phyloP scores from a whole-genome alignment of 2,113 vertebrate species.

The Pantherophis guttatus region DNA sequence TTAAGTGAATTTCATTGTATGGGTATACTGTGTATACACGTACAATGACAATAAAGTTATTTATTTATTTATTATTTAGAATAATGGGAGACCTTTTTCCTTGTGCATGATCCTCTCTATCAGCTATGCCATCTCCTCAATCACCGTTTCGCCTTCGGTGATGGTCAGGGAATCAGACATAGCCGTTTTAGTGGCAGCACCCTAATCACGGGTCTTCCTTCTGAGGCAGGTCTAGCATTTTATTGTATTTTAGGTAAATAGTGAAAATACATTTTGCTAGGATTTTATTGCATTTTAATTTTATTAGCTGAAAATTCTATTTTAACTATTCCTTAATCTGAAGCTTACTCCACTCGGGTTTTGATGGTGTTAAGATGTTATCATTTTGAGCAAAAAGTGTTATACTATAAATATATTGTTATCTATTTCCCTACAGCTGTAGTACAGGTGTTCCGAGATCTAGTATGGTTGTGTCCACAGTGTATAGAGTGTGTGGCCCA shows the following conservation, averaged over 20 bases:
- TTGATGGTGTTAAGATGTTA: background rate
- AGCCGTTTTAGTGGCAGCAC: background rate
- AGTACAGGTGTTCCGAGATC: conserved; percentile 87
- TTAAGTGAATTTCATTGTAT: too few relatives aligned
- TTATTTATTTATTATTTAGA: background rate
- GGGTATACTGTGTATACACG: too few relatives aligned
- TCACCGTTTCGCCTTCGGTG: background rate
- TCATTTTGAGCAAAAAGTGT: background rate
- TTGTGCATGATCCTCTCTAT: background rate
- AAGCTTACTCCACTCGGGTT: background rate
- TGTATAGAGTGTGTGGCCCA: conserved; percentile 80
- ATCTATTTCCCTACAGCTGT: conserved; percentile 73
- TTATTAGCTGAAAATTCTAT: background rate
- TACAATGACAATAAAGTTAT: too few relatives aligned
- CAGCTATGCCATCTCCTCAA: background rate
- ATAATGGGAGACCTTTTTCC: background rate
- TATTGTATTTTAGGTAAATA: background rate
- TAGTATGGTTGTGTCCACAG: conserved; percentile 93
- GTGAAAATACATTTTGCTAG: background rate
- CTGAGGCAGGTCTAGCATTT: background rate
- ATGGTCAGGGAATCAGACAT: background rate
- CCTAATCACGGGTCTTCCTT: background rate
- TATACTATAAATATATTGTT: background rate
- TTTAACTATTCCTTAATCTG: background rate
- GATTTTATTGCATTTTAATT: background rate